phyloP scores from a whole-genome alignment of 1,140 invertebrate genomes.

The Drosophila oshimai region DNA sequence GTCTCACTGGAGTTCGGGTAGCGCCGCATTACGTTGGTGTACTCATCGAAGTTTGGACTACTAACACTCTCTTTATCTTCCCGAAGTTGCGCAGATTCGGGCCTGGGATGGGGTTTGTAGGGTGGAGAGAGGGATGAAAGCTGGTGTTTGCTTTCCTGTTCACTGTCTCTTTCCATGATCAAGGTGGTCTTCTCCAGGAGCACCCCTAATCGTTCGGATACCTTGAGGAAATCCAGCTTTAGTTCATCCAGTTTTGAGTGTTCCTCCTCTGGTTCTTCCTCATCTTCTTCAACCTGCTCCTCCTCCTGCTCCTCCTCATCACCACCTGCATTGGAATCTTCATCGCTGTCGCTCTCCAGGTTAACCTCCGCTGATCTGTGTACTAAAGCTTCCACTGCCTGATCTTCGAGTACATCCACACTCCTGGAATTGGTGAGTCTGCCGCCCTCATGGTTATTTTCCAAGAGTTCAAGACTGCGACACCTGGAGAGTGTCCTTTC shows the following conservation, averaged over 20 bases:
- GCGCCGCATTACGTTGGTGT: conserved; percentile 45
- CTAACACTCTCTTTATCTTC: conserved; percentile 50
- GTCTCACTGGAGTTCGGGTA: conserved; percentile 70
- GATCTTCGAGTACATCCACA: conserved; percentile 58
- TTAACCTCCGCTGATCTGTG: conserved; percentile 45
- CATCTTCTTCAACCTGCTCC: conserved; percentile 3
- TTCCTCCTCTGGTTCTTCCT: neutral
- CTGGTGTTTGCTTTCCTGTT: conserved; percentile 53
- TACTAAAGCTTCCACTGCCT: conserved; percentile 55
- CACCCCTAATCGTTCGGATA: conserved; percentile 67
- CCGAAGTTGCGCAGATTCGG: conserved; percentile 20
- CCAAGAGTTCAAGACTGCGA: conserved; percentile 86
- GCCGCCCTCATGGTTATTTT: conserved; percentile 81
- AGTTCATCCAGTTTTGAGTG: conserved; percentile 65
- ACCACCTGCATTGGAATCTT: conserved; percentile 22
- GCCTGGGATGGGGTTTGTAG: conserved; percentile 38
- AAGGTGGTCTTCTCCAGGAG: conserved; percentile 71
- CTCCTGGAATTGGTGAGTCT: conserved; percentile 78
- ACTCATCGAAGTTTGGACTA: conserved; percentile 58
- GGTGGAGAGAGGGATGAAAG: conserved; percentile 46
- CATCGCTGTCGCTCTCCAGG: conserved; percentile 46
- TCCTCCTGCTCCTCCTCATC: neutral
- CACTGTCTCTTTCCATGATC: conserved; percentile 73
- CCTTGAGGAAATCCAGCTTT: conserved; percentile 68
- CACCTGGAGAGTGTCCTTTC: conserved; percentile 86